phyloP scores from a whole-genome alignment of 2,888 invertebrate genomes.

The Tanytarsus gracilentus region DNA sequence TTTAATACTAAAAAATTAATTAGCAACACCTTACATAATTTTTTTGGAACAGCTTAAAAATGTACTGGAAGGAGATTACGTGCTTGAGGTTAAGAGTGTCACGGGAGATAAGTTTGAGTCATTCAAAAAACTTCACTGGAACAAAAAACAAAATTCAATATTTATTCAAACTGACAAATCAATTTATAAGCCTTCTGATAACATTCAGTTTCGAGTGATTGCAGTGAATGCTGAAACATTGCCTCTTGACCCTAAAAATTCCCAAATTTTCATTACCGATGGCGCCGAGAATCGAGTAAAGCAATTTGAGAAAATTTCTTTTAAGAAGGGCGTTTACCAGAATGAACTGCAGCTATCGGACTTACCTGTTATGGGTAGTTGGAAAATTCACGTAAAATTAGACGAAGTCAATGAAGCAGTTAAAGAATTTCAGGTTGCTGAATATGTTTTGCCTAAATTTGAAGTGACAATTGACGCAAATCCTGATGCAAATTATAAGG shows the following conservation, averaged over 20 bases:
- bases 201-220: conserved; percentile 68
- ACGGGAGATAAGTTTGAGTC: conserved; percentile 7
- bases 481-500: conserved; percentile 70
- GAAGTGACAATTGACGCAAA: conserved; percentile 77
- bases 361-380: conserved; percentile 71
- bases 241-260: conserved; percentile 42
- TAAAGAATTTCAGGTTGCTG: conserved; percentile 59
- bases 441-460: conserved; percentile 90
- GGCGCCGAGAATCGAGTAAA: conserved; percentile 65
- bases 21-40: conserved; percentile 13
- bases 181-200: conserved; percentile 72
- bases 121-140: neutral
- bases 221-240: conserved; percentile 59
- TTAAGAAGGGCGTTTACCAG: conserved; percentile 61
- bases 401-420: conserved; percentile 38
- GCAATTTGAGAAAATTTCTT: conserved; percentile 58
- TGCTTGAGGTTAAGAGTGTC: neutral
- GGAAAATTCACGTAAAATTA: conserved; percentile 63
- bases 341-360: conserved; percentile 62
- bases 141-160: conserved; percentile 46
- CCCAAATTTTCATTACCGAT: conserved; percentile 40
- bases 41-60: conserved; percentile 2
- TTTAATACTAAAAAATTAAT: neutral
- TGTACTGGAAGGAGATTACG: neutral
- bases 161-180: conserved; percentile 82